Conservation (phyloP, 2,888 invertebrate species). For the Reticulitermes lucifugus region DNA sequence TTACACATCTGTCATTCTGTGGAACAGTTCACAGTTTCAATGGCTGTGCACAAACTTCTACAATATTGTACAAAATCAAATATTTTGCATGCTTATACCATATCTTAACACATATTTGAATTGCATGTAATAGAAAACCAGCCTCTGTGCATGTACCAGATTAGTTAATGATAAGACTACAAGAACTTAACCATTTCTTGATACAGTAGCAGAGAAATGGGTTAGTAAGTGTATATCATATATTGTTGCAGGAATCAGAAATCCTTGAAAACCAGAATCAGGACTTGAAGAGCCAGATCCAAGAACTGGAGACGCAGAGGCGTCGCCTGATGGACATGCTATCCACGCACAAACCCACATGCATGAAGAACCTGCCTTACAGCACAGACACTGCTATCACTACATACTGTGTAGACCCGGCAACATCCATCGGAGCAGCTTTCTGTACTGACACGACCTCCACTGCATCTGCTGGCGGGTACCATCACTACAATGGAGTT, state of each 20-base stretch:
- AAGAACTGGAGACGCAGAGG: conserved; percentile 83
- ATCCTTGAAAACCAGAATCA: conserved; percentile 86
- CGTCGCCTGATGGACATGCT: conserved; percentile 84
- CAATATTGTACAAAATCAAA: too few relatives aligned
- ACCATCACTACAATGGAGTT: conserved; percentile 41
- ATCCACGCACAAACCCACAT: conserved; percentile 78
- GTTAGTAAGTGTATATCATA: too few relatives aligned
- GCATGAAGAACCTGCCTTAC: conserved; percentile 66
- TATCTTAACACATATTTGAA: too few relatives aligned
- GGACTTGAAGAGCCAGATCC: conserved; percentile 84
- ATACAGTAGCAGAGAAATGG: too few relatives aligned
- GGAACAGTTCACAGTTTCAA: too few relatives aligned
- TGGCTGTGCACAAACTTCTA: too few relatives aligned
- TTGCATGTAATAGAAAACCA: too few relatives aligned
- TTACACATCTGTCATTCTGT: too few relatives aligned
- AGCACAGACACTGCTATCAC: conserved; percentile 17
- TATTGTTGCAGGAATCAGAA: conserved; percentile 75
- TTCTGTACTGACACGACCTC: conserved; percentile 16
- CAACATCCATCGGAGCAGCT: not conserved
- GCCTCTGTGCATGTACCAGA: too few relatives aligned
- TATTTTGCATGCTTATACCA: too few relatives aligned
- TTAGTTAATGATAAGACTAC: too few relatives aligned
- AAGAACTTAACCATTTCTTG: too few relatives aligned
- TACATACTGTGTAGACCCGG: conserved; percentile 15
- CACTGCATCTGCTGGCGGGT: conserved; percentile 19